These are phyloP conservation scores for Ericerus pela DNA, from an alignment of 1,140 invertebrate species.

Conservation along the genomic window DNA sequence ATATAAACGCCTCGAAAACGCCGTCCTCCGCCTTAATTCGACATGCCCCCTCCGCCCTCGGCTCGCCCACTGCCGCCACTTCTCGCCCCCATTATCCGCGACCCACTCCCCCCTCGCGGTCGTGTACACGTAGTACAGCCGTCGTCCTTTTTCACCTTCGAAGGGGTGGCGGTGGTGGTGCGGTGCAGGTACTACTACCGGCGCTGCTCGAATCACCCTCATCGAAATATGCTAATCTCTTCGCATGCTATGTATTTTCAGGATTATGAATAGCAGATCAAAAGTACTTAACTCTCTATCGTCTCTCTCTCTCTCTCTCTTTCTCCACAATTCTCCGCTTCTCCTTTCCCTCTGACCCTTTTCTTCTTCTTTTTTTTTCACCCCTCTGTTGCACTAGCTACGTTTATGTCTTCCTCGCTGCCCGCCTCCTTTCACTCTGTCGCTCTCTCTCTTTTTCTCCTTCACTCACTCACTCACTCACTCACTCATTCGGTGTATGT, in stretches of 20 bases:
- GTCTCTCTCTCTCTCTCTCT: not conserved
- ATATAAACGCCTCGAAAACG: too few species aligned
- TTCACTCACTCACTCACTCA: too few species aligned
- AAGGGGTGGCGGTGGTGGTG: too few species aligned
- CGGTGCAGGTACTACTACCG: too few species aligned
- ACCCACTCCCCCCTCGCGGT: too few species aligned
- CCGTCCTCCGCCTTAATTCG: not conserved
- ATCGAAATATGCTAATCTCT: constrained; percentile 12
- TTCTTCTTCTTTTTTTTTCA: not conserved
- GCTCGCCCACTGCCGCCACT: too few species aligned
- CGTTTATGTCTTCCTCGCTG: not conserved
- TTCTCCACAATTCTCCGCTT: not conserved
- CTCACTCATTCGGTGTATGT: too few species aligned
- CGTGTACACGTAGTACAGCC: too few species aligned
- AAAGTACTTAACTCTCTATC: constrained; percentile 4
- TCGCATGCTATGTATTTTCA: constrained; percentile 12
- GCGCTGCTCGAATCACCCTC: constrained; percentile 9
- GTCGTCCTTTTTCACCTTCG: too few species aligned
- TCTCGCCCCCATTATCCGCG: too few species aligned
- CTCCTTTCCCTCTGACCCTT: not conserved
- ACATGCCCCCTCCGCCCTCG: not conserved
- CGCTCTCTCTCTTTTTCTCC: too few species aligned
- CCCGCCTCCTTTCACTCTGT: not conserved
- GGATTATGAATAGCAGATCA: constrained; percentile 11
- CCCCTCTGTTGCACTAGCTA: not conserved